These are phyloP conservation scores for Tricholaema leucomelas DNA, from an alignment of 2,113 vertebrate genomes.

Conservation along the genomic window DNA sequence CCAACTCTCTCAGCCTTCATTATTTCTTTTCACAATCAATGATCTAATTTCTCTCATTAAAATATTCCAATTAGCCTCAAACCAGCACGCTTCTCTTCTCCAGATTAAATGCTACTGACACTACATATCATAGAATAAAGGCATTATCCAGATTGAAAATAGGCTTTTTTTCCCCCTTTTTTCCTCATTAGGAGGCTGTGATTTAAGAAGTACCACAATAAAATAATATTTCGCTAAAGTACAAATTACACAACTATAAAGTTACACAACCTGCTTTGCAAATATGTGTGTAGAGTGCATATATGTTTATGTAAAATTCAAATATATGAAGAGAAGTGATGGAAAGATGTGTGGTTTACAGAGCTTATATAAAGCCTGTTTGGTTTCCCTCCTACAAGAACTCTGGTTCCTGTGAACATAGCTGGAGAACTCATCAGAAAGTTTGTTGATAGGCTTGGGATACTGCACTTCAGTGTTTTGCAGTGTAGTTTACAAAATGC, in stretches of 20 bases:
- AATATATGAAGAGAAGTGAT: neutral
- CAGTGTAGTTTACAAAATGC: neutral
- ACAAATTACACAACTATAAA: neutral
- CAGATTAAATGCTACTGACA: neutral
- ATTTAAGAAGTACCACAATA: neutral
- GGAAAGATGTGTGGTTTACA: neutral
- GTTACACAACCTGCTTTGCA: neutral
- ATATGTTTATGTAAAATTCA: neutral
- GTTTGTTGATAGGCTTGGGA: neutral
- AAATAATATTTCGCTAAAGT: neutral
- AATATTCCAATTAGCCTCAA: too few relatives aligned
- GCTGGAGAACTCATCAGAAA: neutral
- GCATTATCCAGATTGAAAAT: conserved; percentile 8
- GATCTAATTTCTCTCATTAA: too few relatives aligned
- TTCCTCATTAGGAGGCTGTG: neutral
- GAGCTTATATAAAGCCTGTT: neutral
- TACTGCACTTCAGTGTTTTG: neutral
- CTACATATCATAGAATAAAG: conserved; percentile 12
- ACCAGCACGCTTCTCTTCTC: too few relatives aligned
- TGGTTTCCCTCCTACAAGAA: neutral
- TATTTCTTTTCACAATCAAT: too few relatives aligned
- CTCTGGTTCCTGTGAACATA: neutral
- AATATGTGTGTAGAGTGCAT: neutral
- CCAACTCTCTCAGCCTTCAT: too few relatives aligned
- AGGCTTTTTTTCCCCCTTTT: neutral